phyloP scores from a whole-genome alignment of 2,888 invertebrate species.

The Nymphalis polychloros region DNA sequence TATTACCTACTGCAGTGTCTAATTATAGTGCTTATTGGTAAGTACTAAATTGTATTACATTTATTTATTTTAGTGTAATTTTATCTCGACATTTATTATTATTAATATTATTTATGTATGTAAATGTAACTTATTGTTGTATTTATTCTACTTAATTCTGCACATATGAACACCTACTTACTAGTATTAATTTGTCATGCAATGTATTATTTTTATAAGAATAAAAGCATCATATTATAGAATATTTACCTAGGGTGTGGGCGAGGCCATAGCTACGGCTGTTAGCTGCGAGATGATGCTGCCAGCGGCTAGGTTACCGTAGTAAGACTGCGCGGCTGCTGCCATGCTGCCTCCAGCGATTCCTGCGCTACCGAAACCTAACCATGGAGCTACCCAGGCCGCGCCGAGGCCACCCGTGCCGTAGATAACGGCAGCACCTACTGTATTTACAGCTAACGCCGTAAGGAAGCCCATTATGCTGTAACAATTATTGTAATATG shows the following conservation, averaged over 20 bases:
- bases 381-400: slow-evolving; percentile 53
- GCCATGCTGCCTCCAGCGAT: slow-evolving; percentile 61
- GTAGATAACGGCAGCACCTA: slow-evolving; percentile 59
- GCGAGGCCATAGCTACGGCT: slow-evolving; percentile 65
- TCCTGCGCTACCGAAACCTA: slow-evolving; percentile 62
- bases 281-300: slow-evolving; percentile 63
- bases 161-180: too few relatives aligned
- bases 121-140: too few relatives aligned
- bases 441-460: slow-evolving; percentile 53
- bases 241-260: slow-evolving; percentile 57
- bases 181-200: too few relatives aligned
- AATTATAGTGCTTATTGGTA: too few relatives aligned
- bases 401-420: slow-evolving; percentile 58
- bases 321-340: slow-evolving; percentile 64
- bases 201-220: too few relatives aligned
- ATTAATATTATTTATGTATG: too few relatives aligned
- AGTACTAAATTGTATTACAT: too few relatives aligned
- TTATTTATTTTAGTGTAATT: too few relatives aligned
- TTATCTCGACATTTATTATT: too few relatives aligned
- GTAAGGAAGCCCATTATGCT: slow-evolving; percentile 54
- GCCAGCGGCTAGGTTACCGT: slow-evolving; percentile 64
- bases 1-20: too few relatives aligned
- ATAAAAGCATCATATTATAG: not conserved
- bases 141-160: too few relatives aligned
- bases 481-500: not conserved